A percentile compares a stretch with the other conserved stretches of the same genome.
Evolutionary conservation across 2,797 vertebrate species (phyloP).

Genomic region (Rousettus madagascariensis): DNA sequence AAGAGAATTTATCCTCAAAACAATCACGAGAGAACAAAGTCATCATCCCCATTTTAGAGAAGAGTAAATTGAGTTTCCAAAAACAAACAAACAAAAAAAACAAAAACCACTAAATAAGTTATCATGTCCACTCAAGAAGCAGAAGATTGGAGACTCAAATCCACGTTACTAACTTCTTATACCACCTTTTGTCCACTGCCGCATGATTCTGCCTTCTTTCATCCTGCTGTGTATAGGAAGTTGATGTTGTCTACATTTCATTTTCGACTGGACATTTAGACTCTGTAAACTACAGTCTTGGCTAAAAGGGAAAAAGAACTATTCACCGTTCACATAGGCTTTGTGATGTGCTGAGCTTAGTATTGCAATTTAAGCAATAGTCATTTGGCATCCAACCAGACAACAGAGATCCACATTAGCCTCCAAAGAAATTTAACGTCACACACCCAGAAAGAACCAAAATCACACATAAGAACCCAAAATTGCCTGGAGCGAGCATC

Average conservation of each 20-base stretch:
- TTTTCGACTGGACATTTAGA: neutral
- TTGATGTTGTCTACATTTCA: neutral
- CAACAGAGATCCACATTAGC: neutral
- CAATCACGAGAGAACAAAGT: neutral
- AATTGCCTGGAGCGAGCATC: neutral
- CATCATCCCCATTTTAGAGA: neutral
- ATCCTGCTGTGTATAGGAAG: neutral
- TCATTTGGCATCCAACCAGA: neutral
- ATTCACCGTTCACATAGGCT: neutral
- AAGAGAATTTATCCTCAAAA: neutral
- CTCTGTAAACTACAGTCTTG: neutral
- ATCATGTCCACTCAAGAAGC: neutral
- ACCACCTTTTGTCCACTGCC: neutral
- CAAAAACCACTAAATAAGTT: neutral
- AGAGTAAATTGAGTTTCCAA: constrained; percentile 6
- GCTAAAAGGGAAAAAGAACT: neutral
- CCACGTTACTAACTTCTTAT: neutral
- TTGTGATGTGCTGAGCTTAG: neutral
- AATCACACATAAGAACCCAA: neutral
- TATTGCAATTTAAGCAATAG: neutral
- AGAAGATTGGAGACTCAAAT: neutral
- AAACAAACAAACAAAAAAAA: neutral
- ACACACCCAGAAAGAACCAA: neutral
- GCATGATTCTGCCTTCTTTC: neutral
- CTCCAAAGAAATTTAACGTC: neutral